Evolutionary conservation across 2,888 invertebrate genomes (phyloP).

Genomic region (Eledona agricola): DNA sequence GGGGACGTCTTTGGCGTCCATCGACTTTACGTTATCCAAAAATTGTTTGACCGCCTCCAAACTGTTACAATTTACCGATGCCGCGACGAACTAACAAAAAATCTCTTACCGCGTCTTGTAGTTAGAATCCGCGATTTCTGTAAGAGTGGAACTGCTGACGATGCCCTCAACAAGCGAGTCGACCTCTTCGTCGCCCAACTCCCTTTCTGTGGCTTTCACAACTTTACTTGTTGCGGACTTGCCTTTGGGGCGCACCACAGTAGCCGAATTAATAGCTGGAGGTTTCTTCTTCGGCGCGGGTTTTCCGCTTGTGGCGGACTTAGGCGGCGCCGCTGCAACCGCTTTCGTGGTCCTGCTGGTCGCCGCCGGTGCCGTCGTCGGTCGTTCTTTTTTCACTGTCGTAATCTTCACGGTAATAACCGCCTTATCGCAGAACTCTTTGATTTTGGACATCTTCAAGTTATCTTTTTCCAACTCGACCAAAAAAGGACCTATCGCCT

Average conservation of each 20-base stretch:
- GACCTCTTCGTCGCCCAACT: constrained; percentile 80
- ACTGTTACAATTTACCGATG: constrained; percentile 56
- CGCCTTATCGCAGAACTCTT: constrained; percentile 93
- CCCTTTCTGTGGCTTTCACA: constrained; percentile 66
- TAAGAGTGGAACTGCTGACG: constrained; percentile 69
- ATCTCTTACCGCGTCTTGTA: constrained; percentile 75
- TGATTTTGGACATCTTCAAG: constrained; percentile 92
- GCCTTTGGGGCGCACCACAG: constrained; percentile 51
- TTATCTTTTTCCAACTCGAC: constrained; percentile 90
- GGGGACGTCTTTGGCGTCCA: constrained; percentile 71
- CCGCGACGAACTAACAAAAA: background rate
- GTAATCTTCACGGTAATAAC: constrained; percentile 80
- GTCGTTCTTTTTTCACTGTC: constrained; percentile 70
- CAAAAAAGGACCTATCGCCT: constrained; percentile 84
- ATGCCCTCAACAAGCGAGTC: constrained; percentile 76
- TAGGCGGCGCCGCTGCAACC: constrained; percentile 8
- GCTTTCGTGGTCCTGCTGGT: constrained; percentile 45
- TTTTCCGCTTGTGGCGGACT: constrained; percentile 19
- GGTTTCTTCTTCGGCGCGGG: constrained; percentile 44
- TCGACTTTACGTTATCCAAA: constrained; percentile 68
- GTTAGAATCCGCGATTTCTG: constrained; percentile 77
- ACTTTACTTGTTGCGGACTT: constrained; percentile 40
- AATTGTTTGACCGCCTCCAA: constrained; percentile 80
- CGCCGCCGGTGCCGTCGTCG: constrained; percentile 65
- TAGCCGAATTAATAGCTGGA: constrained; percentile 48